Conservation (phyloP, 2,888 invertebrate species). For the Caenorhabditis drosophilae region DNA sequence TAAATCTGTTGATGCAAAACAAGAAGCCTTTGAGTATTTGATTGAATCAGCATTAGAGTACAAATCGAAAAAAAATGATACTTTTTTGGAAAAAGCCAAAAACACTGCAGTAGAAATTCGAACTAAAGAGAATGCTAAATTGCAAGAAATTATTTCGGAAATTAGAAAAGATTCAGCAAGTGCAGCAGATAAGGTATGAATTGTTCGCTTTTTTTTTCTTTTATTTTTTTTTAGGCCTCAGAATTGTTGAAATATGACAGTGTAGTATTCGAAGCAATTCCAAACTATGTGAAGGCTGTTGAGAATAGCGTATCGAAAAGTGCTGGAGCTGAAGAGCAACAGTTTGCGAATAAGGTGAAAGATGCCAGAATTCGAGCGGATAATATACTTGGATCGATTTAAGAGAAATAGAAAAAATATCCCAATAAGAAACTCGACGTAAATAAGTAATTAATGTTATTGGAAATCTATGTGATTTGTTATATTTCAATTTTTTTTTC, state of each 20-base stretch:
- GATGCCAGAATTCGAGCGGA: conserved; percentile 51
- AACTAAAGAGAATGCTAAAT: conserved; percentile 75
- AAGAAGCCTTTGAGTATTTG: conserved; percentile 75
- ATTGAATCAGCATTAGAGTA: conserved; percentile 76
- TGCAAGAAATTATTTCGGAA: conserved; percentile 10
- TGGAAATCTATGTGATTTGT: too few relatives aligned
- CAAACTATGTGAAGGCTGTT: conserved; percentile 71
- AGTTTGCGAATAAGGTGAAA: conserved; percentile 37
- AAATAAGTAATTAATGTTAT: too few relatives aligned
- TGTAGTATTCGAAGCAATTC: conserved; percentile 67
- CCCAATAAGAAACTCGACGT: too few relatives aligned
- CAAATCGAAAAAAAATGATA: conserved; percentile 73
- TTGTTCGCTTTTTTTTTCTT: background rate
- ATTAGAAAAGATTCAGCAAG: conserved; percentile 19
- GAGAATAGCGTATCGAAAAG: conserved; percentile 40
- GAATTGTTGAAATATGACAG: conserved; percentile 76
- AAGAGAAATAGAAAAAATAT: too few relatives aligned
- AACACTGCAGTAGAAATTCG: conserved; percentile 75
- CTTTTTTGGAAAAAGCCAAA: conserved; percentile 37
- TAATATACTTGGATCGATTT: conserved; percentile 32
- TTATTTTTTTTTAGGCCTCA: conserved; percentile 67
- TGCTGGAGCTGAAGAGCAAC: conserved; percentile 47
- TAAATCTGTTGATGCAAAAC: conserved; percentile 75
- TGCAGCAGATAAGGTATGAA: conserved; percentile 70
- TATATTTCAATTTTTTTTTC: too few relatives aligned